Base-by-base conservation (phyloP, 1,140 invertebrate species). In the Lordiphosa mommai region DNA sequence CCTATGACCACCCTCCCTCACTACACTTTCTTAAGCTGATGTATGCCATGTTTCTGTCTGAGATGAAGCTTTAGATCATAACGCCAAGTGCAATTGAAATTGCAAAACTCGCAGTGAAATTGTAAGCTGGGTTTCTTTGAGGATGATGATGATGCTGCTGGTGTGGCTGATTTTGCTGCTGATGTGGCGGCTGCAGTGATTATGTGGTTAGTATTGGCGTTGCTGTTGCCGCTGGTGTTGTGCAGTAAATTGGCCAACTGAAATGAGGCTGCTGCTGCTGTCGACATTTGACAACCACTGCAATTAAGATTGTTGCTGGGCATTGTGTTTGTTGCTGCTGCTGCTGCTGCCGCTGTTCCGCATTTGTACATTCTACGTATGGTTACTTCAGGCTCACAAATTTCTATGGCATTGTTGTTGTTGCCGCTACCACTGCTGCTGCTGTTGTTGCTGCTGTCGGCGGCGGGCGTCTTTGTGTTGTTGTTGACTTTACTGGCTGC, bases 1-100 rank as follows among this genome's bases (percentile, higher is more conserved):
- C n/a, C n/a, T n/a, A n/a, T n/a, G n/a, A n/a, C n/a, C n/a, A n/a
- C n/a, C n/a, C n/a, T n/a, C n/a, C n/a, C n/a, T n/a, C n/a, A 38
- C 76, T 80, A 88, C 63, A 87, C 65, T 61, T 88, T 88, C 59
- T 88, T 88, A 13, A 88, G 66, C 59, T 84, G 77, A 61, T 88
- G 88, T 44, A 89, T 89, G 44, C 88, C 88, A 46, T 89, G 88
- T 41, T 89, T 89, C 33, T 88, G 88, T 17, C 87, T 46, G 53
- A 89, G 49, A 57, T 89, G 88, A 52, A 89, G 46, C 48, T 88
- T 88, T 23, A 89, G 50, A 61, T 89, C 88, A 41, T 89, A 89
- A 14, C 84, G 86, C 88, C 88, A 89, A 13, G 86, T 86, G 51
- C 88, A 89, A 38, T 58, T 64, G 41, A 89, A 89, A 38, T 60